Conservation (phyloP, 2,888 invertebrate genomes). For the Lamellibrachia columna region DNA sequence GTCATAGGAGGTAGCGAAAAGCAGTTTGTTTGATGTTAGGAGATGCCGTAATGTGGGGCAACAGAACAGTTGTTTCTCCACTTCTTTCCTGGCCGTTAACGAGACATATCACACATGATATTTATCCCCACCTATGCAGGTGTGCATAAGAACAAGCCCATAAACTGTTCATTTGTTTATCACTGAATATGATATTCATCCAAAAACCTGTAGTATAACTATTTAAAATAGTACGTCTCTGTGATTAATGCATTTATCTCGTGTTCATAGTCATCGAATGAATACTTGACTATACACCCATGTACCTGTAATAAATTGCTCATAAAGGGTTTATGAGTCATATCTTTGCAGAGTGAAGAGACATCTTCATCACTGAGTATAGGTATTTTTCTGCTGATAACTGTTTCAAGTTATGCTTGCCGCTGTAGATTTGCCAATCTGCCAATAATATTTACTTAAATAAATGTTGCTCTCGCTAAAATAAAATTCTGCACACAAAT, state of each 20-base stretch:
- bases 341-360: background rate
- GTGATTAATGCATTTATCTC: too few species aligned
- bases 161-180: too few species aligned
- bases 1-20: background rate
- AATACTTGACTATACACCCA: background rate
- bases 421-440: background rate
- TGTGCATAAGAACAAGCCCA: too few species aligned
- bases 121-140: background rate
- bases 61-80: background rate
- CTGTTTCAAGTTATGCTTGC: background rate
- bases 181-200: too few species aligned
- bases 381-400: background rate
- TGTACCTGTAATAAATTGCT: background rate
- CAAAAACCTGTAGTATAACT: too few species aligned
- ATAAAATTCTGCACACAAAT: background rate
- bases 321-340: background rate
- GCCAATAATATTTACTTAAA: background rate
- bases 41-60: background rate
- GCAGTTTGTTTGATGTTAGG: background rate
- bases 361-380: background rate
- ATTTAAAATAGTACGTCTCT: too few species aligned
- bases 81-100: background rate
- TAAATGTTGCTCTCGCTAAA: background rate
- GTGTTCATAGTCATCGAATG: background rate
- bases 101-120: background rate